Evolutionary conservation across 2,113 vertebrate species (phyloP).

Genomic region (Mola mola): DNA sequence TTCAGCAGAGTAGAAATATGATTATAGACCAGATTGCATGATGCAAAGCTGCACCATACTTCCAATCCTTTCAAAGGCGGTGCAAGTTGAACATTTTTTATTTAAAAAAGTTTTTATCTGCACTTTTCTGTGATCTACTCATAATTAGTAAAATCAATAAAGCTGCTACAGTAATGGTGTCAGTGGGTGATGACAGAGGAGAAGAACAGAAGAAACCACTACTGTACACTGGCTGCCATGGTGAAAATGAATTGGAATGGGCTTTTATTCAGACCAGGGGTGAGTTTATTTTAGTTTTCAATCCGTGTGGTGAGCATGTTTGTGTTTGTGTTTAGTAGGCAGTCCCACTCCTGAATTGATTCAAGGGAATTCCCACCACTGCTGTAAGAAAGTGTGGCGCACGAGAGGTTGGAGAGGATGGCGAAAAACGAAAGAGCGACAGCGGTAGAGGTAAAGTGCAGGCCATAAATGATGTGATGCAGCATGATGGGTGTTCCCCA

Average conservation of each 20-base stretch:
- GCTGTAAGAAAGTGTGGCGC: constrained; percentile 31
- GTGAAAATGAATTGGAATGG: constrained; percentile 64
- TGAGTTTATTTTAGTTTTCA: constrained; percentile 58
- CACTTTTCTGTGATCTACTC: background rate
- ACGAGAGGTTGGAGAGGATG: background rate
- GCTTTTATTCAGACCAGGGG: constrained; percentile 59
- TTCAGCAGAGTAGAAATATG: constrained; percentile 3
- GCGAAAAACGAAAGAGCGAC: constrained; percentile 3
- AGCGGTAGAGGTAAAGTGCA: constrained; percentile 25
- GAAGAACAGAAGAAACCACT: constrained; percentile 35
- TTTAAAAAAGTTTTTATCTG: too few species aligned
- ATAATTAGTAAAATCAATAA: constrained; percentile 7
- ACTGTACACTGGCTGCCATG: constrained; percentile 40
- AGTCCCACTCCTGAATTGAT: constrained; percentile 55
- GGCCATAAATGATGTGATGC: constrained; percentile 55
- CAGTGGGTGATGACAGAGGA: constrained; percentile 22
- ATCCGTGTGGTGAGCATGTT: constrained; percentile 36
- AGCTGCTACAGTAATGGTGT: constrained; percentile 10
- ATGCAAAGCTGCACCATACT: constrained; percentile 12
- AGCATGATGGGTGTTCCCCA: constrained; percentile 51
- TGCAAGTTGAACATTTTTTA: background rate
- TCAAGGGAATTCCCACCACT: constrained; percentile 69
- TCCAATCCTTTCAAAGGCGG: background rate
- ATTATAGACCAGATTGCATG: background rate
- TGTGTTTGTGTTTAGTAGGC: constrained; percentile 19